These are phyloP conservation scores for Caretta caretta DNA, from an alignment of 2,113 vertebrate species.

Conservation along the genomic window DNA sequence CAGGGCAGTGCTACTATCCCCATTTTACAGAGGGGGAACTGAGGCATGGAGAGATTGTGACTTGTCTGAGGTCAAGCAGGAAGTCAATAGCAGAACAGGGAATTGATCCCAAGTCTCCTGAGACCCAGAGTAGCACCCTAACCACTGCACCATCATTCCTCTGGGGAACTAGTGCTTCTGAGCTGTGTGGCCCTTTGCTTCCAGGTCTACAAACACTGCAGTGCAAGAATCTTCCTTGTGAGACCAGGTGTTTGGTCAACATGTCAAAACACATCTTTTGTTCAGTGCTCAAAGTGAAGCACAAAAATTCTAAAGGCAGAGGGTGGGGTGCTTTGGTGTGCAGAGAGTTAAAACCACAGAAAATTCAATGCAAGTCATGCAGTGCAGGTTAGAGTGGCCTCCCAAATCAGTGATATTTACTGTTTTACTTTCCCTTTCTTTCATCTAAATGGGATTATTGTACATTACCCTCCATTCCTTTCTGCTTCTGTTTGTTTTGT, in stretches of 20 bases:
- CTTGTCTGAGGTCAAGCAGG: not conserved
- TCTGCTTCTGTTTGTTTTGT: slow-evolving; percentile 73
- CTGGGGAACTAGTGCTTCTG: not conserved
- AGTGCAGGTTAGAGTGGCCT: slow-evolving; percentile 65
- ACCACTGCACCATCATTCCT: not conserved
- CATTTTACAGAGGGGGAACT: not conserved
- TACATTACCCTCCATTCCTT: slow-evolving; percentile 65
- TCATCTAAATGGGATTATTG: slow-evolving; percentile 76
- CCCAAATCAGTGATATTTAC: slow-evolving; percentile 71
- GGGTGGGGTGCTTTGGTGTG: not conserved
- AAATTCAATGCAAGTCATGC: slow-evolving; percentile 17
- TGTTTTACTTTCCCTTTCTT: slow-evolving; percentile 77
- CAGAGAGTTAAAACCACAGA: slow-evolving; percentile 56
- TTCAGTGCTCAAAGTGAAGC: accelerated
- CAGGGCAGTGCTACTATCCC: too few species aligned
- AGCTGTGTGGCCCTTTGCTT: accelerated
- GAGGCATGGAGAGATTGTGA: accelerated
- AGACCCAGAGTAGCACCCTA: accelerated
- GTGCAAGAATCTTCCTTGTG: not conserved
- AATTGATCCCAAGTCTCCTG: accelerated
- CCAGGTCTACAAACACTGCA: accelerated
- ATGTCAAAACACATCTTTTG: accelerated
- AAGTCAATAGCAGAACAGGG: accelerated
- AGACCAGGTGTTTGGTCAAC: accelerated
- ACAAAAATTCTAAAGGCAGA: accelerated